A percentile compares a stretch with the other conserved stretches of the same genome.
Conservation (phyloP, 2,797 vertebrate genomes). For the Halcyon leucocephala region DNA sequence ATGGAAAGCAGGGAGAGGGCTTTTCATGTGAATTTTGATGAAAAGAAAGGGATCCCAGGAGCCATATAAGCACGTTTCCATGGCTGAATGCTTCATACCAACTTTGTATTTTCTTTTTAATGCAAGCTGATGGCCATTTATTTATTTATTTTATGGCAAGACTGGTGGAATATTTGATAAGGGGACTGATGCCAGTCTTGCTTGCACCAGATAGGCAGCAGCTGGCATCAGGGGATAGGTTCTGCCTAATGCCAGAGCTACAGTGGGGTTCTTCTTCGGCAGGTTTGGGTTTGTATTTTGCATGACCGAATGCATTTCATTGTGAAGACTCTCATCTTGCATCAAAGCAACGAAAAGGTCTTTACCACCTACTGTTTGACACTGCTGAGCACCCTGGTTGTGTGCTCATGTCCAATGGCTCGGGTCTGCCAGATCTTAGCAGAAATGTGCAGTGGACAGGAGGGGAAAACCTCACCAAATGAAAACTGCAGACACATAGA, state of each 20-base stretch:
- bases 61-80: neutral
- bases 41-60: slow-evolving; percentile 21
- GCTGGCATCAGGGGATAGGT: neutral
- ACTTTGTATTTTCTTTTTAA: neutral
- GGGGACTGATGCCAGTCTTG: neutral
- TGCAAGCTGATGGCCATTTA: neutral
- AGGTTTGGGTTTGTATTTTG: neutral
- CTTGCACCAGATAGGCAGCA: neutral
- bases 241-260: neutral
- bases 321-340: neutral
- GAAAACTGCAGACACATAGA: neutral
- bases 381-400: neutral
- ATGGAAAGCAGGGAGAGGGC: neutral
- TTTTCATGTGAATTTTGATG: slow-evolving; percentile 12
- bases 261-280: rapidly evolving
- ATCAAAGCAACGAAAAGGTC: neutral
- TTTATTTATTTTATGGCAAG: neutral
- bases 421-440: neutral
- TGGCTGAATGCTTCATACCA: neutral
- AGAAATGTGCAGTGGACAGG: neutral
- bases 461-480: neutral
- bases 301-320: neutral
- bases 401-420: neutral
- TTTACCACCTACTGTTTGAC: neutral
- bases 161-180: neutral